These are phyloP conservation scores for Microchirus variegatus DNA, from an alignment of 2,797 vertebrate genomes.

Conservation along the genomic window DNA sequence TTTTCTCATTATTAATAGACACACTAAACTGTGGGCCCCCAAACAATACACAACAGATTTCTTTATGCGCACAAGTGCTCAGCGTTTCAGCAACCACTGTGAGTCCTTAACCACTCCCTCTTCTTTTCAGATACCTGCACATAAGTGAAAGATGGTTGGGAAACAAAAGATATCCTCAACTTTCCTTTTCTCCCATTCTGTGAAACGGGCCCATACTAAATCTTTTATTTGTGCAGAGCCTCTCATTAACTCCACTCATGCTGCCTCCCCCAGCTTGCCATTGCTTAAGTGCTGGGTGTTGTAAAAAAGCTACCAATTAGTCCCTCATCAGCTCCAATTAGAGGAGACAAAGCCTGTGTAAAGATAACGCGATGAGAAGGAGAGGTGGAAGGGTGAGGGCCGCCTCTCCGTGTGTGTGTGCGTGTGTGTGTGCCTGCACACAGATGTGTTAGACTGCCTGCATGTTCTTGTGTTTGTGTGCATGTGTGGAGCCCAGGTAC, in stretches of 20 bases:
- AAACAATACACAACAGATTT: slow-evolving; percentile 82
- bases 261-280: slow-evolving; percentile 87
- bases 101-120: slow-evolving; percentile 65
- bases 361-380: slow-evolving; percentile 95
- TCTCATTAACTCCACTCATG: slow-evolving; percentile 99
- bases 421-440: slow-evolving; percentile 9
- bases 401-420: slow-evolving; percentile 31
- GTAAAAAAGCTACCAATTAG: slow-evolving; percentile 95
- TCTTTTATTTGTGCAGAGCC: slow-evolving; percentile 84
- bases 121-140: slow-evolving; percentile 86
- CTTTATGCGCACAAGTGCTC: slow-evolving; percentile 85
- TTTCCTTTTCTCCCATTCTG: slow-evolving; percentile 78
- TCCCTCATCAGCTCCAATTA: slow-evolving; percentile 99
- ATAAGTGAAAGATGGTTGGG: slow-evolving; percentile 78
- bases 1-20: slow-evolving; percentile 84
- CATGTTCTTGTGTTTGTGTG: slow-evolving; percentile 37
- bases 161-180: slow-evolving; percentile 86
- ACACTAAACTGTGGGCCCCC: slow-evolving; percentile 80
- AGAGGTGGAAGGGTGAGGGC: slow-evolving; percentile 67
- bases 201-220: slow-evolving; percentile 81
- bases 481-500: slow-evolving; percentile 61
- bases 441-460: slow-evolving; percentile 15
- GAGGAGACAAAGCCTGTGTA: slow-evolving; percentile 96
- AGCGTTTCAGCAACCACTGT: slow-evolving; percentile 72
- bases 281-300: slow-evolving; percentile 89